A percentile compares a stretch with the other conserved stretches of the same genome.
Evolutionary conservation across 2,113 vertebrate species (phyloP).

Genomic region (Gymnocephalus cernua): DNA sequence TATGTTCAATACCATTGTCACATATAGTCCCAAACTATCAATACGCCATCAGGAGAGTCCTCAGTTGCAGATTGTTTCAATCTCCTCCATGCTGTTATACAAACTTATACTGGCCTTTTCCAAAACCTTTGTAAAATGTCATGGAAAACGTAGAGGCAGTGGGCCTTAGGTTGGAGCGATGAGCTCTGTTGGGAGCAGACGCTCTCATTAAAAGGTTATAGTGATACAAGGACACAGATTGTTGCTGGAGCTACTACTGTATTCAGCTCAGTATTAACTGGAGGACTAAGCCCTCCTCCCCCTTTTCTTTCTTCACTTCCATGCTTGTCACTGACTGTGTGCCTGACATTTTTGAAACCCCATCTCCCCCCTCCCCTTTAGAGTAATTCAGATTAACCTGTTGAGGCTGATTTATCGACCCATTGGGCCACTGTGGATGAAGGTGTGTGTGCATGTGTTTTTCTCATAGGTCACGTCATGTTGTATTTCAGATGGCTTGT

Average conservation of each 20-base stretch:
- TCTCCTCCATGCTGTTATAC: conserved; percentile 59
- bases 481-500: neutral
- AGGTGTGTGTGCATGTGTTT: neutral
- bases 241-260: conserved; percentile 57
- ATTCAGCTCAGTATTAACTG: conserved; percentile 30
- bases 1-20: neutral
- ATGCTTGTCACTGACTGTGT: neutral
- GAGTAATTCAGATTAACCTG: conserved; percentile 6
- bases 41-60: neutral
- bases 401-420: neutral
- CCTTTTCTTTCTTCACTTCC: neutral
- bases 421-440: neutral
- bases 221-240: conserved; percentile 52
- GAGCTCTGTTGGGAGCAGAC: conserved; percentile 66
- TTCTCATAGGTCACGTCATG: neutral
- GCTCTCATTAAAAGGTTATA: conserved; percentile 72
- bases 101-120: conserved; percentile 64
- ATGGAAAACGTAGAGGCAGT: conserved; percentile 48
- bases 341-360: conserved; percentile 20
- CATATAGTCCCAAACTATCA: neutral
- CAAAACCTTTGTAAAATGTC: conserved; percentile 68
- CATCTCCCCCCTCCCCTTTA: neutral
- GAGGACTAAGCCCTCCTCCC: conserved; percentile 7
- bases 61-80: conserved; percentile 47
- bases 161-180: conserved; percentile 41